phyloP scores from a whole-genome alignment of 2,797 vertebrate species.

The Crenuchus spilurus region DNA sequence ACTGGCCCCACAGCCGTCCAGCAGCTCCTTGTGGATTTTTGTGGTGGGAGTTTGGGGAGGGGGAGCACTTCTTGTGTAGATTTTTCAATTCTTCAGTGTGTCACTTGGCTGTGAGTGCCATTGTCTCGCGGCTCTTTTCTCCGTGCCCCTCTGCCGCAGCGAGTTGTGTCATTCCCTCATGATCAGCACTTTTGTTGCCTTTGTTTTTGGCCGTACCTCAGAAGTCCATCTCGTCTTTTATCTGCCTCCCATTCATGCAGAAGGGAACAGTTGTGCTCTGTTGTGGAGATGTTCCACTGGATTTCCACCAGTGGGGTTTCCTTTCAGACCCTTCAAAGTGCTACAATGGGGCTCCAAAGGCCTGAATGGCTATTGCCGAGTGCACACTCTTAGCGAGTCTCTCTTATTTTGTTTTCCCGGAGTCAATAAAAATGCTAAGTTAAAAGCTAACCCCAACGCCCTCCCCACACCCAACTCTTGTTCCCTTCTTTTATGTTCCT shows the following conservation, averaged over 20 bases:
- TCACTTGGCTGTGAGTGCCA: conserved; percentile 92
- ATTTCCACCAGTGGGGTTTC: conserved; percentile 99
- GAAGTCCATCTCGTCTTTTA: conserved; percentile 99
- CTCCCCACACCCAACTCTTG: conserved; percentile 75
- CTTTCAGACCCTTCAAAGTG: conserved; percentile 96
- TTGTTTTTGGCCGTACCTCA: conserved; percentile 99
- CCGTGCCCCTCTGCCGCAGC: conserved; percentile 86
- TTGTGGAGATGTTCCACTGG: conserved; percentile 99
- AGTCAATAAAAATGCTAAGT: conserved; percentile 99
- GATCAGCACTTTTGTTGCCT: conserved; percentile 99
- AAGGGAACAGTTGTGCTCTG: conserved; percentile 99
- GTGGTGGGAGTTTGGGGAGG: conserved; percentile 75
- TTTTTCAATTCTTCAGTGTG: conserved; percentile 97
- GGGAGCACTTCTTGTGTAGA: conserved; percentile 94
- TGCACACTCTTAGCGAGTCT: conserved; percentile 91
- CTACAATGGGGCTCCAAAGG: conserved; percentile 91
- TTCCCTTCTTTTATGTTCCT: conserved; percentile 77
- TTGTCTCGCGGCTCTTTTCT: conserved; percentile 87
- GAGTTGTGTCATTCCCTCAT: conserved; percentile 97
- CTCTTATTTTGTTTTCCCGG: conserved; percentile 98
- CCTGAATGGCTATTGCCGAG: conserved; percentile 97
- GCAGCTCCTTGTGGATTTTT: conserved; percentile 87
- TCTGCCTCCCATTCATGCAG: conserved; percentile 98
- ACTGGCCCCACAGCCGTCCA: conserved; percentile 79
- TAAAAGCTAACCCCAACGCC: conserved; percentile 84